Evolutionary conservation across 2,113 vertebrate species (phyloP).

Genomic region (Callithrix jacchus): DNA sequence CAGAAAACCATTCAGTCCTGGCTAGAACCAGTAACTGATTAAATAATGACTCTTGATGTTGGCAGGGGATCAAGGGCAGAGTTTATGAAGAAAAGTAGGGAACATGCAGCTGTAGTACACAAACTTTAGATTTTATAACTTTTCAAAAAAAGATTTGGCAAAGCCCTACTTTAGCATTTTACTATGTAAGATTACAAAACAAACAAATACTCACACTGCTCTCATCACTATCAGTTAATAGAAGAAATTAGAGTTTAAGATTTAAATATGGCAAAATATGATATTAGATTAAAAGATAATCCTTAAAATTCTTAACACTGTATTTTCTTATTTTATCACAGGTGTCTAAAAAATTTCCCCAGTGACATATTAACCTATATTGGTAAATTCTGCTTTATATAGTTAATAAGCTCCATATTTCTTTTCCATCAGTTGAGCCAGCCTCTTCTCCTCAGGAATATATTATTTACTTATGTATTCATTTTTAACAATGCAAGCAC

Average conservation of each 20-base stretch:
- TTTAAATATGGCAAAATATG: neutral
- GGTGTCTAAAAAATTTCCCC: neutral
- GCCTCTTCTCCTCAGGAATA: neutral
- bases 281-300: neutral
- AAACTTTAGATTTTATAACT: neutral
- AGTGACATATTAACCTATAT: neutral
- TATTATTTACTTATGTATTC: neutral
- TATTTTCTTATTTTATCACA: neutral
- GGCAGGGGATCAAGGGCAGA: neutral
- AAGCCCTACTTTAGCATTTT: neutral
- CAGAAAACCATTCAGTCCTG: neutral
- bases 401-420: neutral
- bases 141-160: neutral
- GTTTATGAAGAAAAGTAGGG: neutral
- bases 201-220: neutral
- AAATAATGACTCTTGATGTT: neutral
- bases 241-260: neutral
- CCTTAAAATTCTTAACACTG: neutral
- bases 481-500: neutral
- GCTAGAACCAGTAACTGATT: neutral
- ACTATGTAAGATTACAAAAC: neutral
- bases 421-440: neutral
- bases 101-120: neutral
- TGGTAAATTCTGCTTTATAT: neutral
- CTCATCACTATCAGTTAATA: neutral